These are phyloP conservation scores for Drosophila gaucha DNA, from an alignment of 2,888 invertebrate genomes.

Conservation along the genomic window DNA sequence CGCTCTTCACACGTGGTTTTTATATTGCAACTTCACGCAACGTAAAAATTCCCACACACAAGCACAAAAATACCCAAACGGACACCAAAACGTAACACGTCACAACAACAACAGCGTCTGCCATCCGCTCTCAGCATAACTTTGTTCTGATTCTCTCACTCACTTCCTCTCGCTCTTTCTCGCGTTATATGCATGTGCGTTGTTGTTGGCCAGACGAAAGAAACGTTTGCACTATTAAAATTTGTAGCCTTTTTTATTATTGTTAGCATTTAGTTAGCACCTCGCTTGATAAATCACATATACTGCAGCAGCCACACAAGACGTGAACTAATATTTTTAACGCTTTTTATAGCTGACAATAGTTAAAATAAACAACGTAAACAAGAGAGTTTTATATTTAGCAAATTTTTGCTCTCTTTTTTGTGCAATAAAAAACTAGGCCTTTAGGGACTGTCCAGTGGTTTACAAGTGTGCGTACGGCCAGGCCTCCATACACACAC, in stretches of 20 bases:
- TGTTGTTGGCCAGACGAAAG: constrained; percentile 24
- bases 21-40: constrained; percentile 74
- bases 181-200: constrained; percentile 9
- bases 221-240: constrained; percentile 30
- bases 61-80: constrained; percentile 34
- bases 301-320: constrained; percentile 13
- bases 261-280: constrained; percentile 62
- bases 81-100: constrained; percentile 52
- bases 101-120: constrained; percentile 42
- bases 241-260: constrained; percentile 30
- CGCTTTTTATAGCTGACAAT: constrained; percentile 34
- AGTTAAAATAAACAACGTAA: constrained; percentile 26
- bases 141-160: constrained; percentile 14
- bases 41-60: constrained; percentile 63
- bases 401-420: constrained; percentile 10
- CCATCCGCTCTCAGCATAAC: constrained; percentile 20
- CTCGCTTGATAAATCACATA: constrained; percentile 38
- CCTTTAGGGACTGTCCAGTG: constrained; percentile 27
- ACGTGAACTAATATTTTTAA: constrained; percentile 33
- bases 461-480: constrained; percentile 43
- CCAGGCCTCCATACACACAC: constrained; percentile 49
- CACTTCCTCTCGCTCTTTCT: background rate
- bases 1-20: constrained; percentile 63
- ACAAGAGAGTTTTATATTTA: constrained; percentile 31
- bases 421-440: constrained; percentile 5